Percentiles rank a stretch among this genome's conserved stretches.
Conservation (phyloP, 2,797 vertebrate genomes). For the Tinamus major region DNA sequence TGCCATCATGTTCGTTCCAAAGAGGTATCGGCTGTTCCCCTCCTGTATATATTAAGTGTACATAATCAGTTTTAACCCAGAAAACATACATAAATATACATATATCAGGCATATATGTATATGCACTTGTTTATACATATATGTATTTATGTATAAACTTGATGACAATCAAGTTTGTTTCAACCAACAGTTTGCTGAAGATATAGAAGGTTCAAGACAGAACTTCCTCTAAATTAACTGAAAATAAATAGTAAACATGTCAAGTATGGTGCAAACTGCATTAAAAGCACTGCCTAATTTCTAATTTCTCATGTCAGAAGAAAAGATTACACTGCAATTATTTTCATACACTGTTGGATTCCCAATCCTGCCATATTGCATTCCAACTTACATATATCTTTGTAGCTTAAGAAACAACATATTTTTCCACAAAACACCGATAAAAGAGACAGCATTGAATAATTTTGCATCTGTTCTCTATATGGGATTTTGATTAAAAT, state of each 20-base stretch:
- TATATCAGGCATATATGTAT: not conserved
- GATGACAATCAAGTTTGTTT: not conserved
- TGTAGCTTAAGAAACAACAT: not conserved
- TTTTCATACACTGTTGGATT: not conserved
- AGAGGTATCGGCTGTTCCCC: conserved; percentile 98
- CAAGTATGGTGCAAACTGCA: not conserved
- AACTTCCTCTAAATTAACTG: not conserved
- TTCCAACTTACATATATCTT: not conserved
- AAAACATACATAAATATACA: not conserved
- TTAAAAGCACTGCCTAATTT: not conserved
- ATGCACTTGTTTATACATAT: too few species aligned
- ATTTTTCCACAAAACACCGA: not conserved
- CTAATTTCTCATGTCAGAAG: not conserved
- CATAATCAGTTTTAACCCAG: not conserved
- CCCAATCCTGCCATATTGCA: not conserved
- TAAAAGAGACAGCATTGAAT: not conserved
- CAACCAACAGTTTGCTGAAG: not conserved
- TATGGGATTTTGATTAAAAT: not conserved
- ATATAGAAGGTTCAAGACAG: not conserved
- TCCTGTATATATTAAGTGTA: conserved; percentile 78
- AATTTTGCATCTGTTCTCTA: not conserved
- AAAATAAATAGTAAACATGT: not conserved
- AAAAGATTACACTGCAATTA: not conserved
- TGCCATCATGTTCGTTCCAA: conserved; percentile 97
- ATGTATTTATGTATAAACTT: too few species aligned